Base-by-base conservation (phyloP, 2,888 invertebrate species). In the Coremacera marginata region DNA sequence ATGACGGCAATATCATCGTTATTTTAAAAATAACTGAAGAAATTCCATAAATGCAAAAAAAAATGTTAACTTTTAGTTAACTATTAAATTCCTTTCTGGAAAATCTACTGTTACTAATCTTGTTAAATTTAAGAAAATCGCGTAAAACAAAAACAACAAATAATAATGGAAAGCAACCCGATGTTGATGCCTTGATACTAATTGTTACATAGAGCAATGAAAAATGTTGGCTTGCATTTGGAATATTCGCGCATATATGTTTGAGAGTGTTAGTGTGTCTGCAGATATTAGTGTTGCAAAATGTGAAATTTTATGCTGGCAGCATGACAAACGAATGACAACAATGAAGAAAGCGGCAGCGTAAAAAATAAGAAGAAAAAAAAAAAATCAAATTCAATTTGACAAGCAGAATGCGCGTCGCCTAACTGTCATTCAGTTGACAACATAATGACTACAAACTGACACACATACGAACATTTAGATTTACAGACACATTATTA, bases 391-490 rank as follows among this genome's bases (percentile, higher is more conserved):
- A 60, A 25, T 60, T 55, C 70, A 27, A 25, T 49, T 51, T n/a
- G 25, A 27, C 52, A 55, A 25, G 62, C 55, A 31, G 22, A 16
- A 75, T 55, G 57, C 27, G 19, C 16, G 34, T 65, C 67, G 49
- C 25, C 34, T 49, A 75, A 55, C 34, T 55, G 67, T 49, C 73
- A 65, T 52, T 65, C 65, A 75, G 57, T 75, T 75, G 74, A 75
- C 62, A 77, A 70, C 49, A 79, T 77, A 75, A 77, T 79, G 73
- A 79, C 77, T 75, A 19, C 19, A 62, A 52, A 34, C 22, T 34
- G 44, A 71, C 25, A 74, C 44, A 22, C 27, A 44, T 51, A 55
- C 27, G 31, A 22, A 71, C 44, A n/a, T n/a, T n/a, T n/a, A n/a
- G n/a, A n/a, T n/a, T 9, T 22, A 22, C 5, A 49, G 16, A 65